phyloP scores from a whole-genome alignment of 2,113 vertebrate species.

The Rallus limicola region DNA sequence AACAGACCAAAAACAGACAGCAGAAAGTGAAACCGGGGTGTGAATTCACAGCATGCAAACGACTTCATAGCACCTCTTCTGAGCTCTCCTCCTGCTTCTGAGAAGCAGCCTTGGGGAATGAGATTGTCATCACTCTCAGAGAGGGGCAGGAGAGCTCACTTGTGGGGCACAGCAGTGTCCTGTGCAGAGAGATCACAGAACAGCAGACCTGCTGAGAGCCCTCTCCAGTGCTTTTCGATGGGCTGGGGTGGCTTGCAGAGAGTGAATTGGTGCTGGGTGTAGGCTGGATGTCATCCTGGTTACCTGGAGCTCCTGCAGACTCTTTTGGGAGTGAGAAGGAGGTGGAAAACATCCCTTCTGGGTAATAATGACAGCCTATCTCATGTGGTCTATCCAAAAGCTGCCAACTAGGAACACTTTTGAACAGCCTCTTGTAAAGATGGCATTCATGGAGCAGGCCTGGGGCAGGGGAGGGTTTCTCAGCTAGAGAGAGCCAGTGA shows the following conservation, averaged over 20 bases:
- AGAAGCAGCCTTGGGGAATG: not conserved
- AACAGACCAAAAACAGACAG: not conserved
- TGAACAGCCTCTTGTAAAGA: not conserved
- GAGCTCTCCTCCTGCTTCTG: not conserved
- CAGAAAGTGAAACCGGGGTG: not conserved
- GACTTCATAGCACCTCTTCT: not conserved
- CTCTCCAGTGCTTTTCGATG: not conserved
- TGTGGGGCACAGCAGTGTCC: rapidly evolving
- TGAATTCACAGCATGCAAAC: not conserved
- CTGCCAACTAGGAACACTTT: not conserved
- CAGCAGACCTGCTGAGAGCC: not conserved
- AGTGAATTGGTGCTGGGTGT: not conserved
- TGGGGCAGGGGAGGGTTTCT: not conserved
- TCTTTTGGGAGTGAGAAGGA: not conserved
- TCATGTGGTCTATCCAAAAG: not conserved
- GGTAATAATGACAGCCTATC: not conserved
- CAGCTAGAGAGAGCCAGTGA: not conserved
- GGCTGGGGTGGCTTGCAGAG: not conserved
- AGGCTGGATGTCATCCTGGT: not conserved
- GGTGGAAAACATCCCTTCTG: not conserved
- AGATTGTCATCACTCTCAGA: not conserved
- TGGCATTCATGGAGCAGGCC: not conserved
- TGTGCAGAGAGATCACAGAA: not conserved
- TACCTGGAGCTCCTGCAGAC: not conserved
- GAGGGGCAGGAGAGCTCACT: not conserved